Evolutionary conservation across 2,113 vertebrate species (phyloP), one percentile per base, ranked within the genome.

Genomic region (Hemibagrus wyckioides): DNA sequence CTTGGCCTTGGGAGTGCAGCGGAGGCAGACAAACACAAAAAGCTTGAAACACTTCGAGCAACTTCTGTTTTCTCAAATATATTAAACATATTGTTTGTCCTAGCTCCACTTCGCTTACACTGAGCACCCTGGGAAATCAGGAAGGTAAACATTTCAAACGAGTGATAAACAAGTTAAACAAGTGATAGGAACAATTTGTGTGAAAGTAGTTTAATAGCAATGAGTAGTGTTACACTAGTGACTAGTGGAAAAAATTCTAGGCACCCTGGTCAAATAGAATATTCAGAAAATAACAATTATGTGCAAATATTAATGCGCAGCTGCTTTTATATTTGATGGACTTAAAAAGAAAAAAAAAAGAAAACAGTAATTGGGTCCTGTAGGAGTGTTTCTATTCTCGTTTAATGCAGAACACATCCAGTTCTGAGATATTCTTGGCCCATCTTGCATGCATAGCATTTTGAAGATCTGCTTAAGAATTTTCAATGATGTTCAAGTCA

Each of bases 1-100:
- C 91, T 92, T 69, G 85, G 91, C 91, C 91, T 86, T 91, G 86
- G 86, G 90, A 93, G 88, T 90, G 88, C 86, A 92, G 87, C 61
- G 75, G 52, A 88, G 73, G 87, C 89, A 90, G 89, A 87, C 88
- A 82, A 85, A 86, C 14, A 48, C 25, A 81, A 88, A 86, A 88
- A 69, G 80, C 73, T 59, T 50, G 9, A 17, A 80, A 67, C 30
- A 17, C 28, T 15, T 30, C 13, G 11, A 54, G 13, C 54, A 57
- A 30, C n/a, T 54, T 54, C 52, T 75, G 0, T 50, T 77, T 76
- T 17, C 30, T 41, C 14, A 50, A 75, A 39, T 28, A 30, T 21
- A 52, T 30, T 52, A 48, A 76, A 15, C 41, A 76, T n/a, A 7
- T n/a, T 76, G 41, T 76, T 76, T 76, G 71, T 75, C 39, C 23